phyloP scores from a whole-genome alignment of 2,888 invertebrate genomes.

The Teleiodes luculella region DNA sequence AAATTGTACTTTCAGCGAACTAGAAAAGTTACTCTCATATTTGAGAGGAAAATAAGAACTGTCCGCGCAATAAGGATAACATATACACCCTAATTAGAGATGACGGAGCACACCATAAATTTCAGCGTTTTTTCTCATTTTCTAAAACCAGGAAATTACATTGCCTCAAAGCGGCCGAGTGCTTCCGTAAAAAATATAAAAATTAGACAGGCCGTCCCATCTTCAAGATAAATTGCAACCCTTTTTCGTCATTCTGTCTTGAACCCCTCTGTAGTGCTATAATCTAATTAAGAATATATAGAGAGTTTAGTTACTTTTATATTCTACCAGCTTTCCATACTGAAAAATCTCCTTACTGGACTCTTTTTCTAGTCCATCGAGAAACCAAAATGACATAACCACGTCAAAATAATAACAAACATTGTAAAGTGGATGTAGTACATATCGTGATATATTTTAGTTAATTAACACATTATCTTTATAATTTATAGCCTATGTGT shows the following conservation, averaged over 20 bases:
- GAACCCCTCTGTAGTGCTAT: background rate
- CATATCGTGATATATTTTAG: no score
- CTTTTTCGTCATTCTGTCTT: conserved; percentile 3
- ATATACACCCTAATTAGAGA: background rate
- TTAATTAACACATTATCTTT: no score
- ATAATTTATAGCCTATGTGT: no score
- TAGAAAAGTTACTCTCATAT: background rate
- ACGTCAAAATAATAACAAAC: no score
- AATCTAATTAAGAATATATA: no score
- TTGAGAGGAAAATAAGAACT: background rate
- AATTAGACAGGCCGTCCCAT: conserved; percentile 6
- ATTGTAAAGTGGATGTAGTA: no score
- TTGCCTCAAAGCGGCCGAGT: background rate
- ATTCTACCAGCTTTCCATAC: no score
- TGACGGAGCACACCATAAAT: conserved; percentile 17
- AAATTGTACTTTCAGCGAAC: background rate
- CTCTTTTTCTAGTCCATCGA: no score
- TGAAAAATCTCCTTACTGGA: no score
- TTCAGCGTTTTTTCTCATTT: conserved; percentile 14
- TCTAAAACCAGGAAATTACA: conserved; percentile 17
- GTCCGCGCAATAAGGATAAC: background rate
- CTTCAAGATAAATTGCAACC: conserved; percentile 9
- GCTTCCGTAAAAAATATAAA: conserved; percentile 5
- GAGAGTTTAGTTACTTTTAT: no score
- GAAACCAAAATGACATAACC: no score